These are phyloP conservation scores for Myotis daubentonii DNA, from an alignment of 2,797 vertebrate genomes.

Conservation along the genomic window DNA sequence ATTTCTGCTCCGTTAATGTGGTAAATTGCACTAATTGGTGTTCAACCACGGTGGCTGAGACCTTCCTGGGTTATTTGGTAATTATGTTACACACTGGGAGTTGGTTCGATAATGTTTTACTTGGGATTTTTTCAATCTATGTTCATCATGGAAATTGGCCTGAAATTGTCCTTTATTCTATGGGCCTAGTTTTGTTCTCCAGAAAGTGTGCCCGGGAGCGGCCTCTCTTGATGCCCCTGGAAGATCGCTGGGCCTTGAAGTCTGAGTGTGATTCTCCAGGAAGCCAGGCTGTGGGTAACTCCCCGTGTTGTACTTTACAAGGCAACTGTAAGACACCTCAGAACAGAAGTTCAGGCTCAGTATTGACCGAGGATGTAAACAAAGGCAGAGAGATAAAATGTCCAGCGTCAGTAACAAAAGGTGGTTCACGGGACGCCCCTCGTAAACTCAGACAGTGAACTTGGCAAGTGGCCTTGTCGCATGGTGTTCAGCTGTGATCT, in stretches of 20 bases:
- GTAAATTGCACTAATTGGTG: no score
- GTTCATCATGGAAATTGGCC: no score
- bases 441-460: neutral
- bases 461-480: neutral
- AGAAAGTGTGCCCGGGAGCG: neutral
- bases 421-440: neutral
- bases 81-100: no score
- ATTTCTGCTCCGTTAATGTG: no score
- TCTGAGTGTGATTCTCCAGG: neutral
- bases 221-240: neutral
- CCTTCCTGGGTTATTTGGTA: neutral
- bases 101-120: no score
- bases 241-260: neutral
- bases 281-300: neutral
- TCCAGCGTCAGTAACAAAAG: neutral
- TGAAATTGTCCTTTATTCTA: neutral
- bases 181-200: no score
- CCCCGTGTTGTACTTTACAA: neutral
- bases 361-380: neutral
- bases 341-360: neutral
- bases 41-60: no score
- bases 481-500: neutral
- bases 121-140: no score
- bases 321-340: fast-evolving
- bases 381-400: neutral